A percentile compares a stretch with the other conserved stretches of the same genome.
These are phyloP conservation scores for Caenorhabditis sp. DNA, from an alignment of 2,888 invertebrate genomes.

Conservation along the genomic window DNA sequence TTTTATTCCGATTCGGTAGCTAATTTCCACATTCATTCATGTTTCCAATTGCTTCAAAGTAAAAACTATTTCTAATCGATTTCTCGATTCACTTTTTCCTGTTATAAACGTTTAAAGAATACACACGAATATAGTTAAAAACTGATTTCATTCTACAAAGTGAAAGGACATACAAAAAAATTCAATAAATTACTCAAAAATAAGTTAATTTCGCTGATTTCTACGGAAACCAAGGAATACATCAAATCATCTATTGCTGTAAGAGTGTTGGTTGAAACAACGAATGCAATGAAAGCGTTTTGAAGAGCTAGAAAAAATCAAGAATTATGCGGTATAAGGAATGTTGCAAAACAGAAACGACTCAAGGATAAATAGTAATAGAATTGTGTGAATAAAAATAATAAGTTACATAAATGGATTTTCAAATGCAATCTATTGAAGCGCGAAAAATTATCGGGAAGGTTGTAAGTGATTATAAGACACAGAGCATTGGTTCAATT, in stretches of 20 bases:
- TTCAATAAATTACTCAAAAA: conserved; percentile 52
- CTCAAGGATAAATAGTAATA: conserved; percentile 18
- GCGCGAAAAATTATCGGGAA: conserved; percentile 3
- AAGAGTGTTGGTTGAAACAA: not conserved
- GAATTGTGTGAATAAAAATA: conserved; percentile 7
- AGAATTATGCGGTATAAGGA: conserved; percentile 43
- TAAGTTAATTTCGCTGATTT: conserved; percentile 32
- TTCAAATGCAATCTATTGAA: conserved; percentile 31
- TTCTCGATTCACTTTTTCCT: not conserved
- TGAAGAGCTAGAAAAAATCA: conserved; percentile 1
- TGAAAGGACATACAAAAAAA: conserved; percentile 36
- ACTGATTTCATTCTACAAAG: conserved; percentile 42
- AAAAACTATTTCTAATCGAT: not conserved
- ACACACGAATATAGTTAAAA: not conserved
- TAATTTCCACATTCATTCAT: conserved; percentile 6
- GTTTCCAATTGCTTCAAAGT: conserved; percentile 8
- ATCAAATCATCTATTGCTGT: conserved; percentile 41
- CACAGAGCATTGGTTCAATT: conserved; percentile 38
- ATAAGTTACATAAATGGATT: conserved; percentile 25
- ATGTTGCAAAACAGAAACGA: conserved; percentile 33
- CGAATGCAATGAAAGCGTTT: conserved; percentile 35
- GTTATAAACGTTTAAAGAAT: not conserved
- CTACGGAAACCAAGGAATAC: not conserved
- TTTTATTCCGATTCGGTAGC: not conserved
- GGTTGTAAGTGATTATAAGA: conserved; percentile 31